Percentiles rank a stretch among this genome's conserved stretches.
These are phyloP conservation scores for Spizella passerina DNA, from an alignment of 2,797 vertebrate genomes.

Conservation along the genomic window DNA sequence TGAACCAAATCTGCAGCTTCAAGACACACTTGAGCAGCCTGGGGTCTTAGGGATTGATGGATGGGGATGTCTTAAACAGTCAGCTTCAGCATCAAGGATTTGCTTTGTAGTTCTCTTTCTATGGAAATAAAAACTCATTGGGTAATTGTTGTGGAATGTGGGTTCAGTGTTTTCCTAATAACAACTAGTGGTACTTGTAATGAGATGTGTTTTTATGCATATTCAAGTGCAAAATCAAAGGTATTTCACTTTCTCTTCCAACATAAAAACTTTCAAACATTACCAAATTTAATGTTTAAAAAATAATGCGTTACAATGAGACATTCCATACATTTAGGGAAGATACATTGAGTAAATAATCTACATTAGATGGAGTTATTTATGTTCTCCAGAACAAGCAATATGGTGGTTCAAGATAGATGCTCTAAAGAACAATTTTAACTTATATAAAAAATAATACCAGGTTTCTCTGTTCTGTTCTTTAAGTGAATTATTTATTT, in stretches of 20 bases:
- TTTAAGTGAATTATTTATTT: not conserved
- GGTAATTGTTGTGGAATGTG: not conserved
- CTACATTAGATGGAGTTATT: not conserved
- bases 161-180: not conserved
- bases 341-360: not conserved
- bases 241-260: not conserved
- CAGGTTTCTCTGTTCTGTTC: not conserved
- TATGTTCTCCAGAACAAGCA: not conserved
- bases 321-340: not conserved
- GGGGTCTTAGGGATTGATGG: not conserved
- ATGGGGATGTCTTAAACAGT: not conserved
- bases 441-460: not conserved
- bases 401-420: not conserved
- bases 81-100: not conserved
- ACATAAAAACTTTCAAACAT: not conserved
- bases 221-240: not conserved
- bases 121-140: not conserved
- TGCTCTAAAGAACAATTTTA: not conserved
- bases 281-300: not conserved
- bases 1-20: not conserved
- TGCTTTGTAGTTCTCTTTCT: not conserved
- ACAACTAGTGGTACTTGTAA: not conserved
- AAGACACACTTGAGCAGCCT: not conserved
- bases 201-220: not conserved
- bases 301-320: not conserved